Evolutionary conservation across 2,797 vertebrate genomes (phyloP), one percentile per base, ranked within the genome.

Genomic region (Novumbra hubbsi): DNA sequence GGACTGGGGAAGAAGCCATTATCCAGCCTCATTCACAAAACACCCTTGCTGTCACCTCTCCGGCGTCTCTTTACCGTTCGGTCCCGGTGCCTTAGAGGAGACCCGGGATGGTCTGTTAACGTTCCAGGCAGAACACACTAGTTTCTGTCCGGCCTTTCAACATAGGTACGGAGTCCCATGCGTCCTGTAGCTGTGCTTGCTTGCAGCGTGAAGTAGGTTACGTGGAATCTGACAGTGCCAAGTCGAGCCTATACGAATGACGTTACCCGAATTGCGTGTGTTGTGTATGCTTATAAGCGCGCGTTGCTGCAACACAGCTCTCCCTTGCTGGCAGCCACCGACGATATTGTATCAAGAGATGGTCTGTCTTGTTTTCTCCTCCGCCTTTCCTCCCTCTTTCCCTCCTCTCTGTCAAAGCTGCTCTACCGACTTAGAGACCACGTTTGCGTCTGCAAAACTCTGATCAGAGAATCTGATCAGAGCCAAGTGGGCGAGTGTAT

Each of bases 1-100:
- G 89, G 78, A 64, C 17, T 7, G 28, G 24, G 17, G 94, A 92
- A 79, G 94, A 89, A 83, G 91, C 93, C 94, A 96, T 96, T 84
- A 89, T 83, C 82, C 79, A 17, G n/a, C 80, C 57, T 80, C 83
- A 52, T 52, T 78, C 48, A 74, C 75, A 73, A 38, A 74, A 32
- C 48, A 71, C 67, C 80, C 75, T 75, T 21, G 30, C 63, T 74
- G 74, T 75, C 74, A 76, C 84, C 81, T 78, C 77, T 72, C 77
- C 52, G 81, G 70, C 65, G 34, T 82, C 86, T 80, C 78, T 72
- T 77, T 85, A 68, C 68, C 80, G 63, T 76, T 45, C 83, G 81
- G 73, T 74, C 70, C 64, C 60, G 28, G 34, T 21, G 19, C 71
- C 64, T 48, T 63, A 21, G 52, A 5, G 73, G 71, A 21, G 65